These are phyloP conservation scores for Hypomecis atomaria DNA, from an alignment of 2,888 invertebrate species.

Conservation along the genomic window DNA sequence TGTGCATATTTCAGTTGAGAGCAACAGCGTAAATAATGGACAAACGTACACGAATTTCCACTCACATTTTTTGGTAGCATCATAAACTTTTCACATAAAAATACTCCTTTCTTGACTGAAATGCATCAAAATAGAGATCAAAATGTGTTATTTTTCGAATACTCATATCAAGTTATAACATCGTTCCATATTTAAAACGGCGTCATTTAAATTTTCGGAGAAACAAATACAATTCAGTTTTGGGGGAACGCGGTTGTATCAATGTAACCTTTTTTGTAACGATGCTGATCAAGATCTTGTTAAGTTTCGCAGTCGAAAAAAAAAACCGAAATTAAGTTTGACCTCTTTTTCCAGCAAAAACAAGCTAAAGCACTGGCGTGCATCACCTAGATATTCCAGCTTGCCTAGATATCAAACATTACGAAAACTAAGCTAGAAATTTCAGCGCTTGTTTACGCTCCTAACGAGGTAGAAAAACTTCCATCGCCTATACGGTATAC, in stretches of 20 bases:
- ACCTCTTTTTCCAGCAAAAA: constrained; percentile 1
- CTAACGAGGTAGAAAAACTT: constrained; percentile 59
- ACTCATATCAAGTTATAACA: no score
- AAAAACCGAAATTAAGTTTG: constrained; percentile 6
- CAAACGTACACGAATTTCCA: constrained; percentile 12
- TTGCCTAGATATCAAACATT: constrained; percentile 9
- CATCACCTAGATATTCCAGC: neutral
- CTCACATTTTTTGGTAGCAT: constrained; percentile 4
- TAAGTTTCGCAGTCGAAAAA: neutral
- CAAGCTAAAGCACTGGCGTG: neutral
- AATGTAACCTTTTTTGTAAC: no score
- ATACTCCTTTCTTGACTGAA: neutral
- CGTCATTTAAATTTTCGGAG: no score
- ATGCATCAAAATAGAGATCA: constrained; percentile 2
- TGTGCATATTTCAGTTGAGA: neutral
- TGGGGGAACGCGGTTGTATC: no score
- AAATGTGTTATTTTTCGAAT: no score
- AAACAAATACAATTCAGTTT: no score
- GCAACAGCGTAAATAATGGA: constrained; percentile 9
- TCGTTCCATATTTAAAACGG: no score
- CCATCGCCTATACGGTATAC: constrained; percentile 37
- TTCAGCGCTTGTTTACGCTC: constrained; percentile 55
- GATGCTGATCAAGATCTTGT: neutral
- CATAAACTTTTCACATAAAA: constrained; percentile 9
- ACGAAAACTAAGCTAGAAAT: constrained; percentile 47